Base-by-base conservation (phyloP, 37 sponge, comb jelly and placozoan species). In the Mnemiopsis leidyi region DNA sequence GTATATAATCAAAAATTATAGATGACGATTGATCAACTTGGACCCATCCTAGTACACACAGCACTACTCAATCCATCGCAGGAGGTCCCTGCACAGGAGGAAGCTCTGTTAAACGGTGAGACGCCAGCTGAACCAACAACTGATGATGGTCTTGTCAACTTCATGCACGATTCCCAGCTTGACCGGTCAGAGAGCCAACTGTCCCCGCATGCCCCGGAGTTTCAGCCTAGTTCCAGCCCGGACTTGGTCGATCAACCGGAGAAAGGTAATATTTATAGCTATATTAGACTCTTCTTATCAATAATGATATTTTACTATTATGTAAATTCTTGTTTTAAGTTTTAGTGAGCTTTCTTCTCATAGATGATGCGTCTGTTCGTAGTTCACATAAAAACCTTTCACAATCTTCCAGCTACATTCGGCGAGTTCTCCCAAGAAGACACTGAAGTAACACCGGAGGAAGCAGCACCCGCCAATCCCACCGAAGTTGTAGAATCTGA, bases 151-250 rank as follows among this genome's bases (percentile, higher is more conserved):
- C 26, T 85, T n/a, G 90, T 85, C 29, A 85, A 85, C 90, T 85
- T 85, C 90, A 85, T 85, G 90, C 90, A 85, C 90, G 90, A 85
- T 26, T 40, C 61, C 29, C 90, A 85, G 90, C 61, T 85, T n/a
- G 90, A 85, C 30, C 2, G 90, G 29, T 85, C 90, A 18, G 90
- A 85, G 90, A 40, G 61, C 39, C 90, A 85, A 61, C 61, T 85
- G 25, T 85, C 90, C 0, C 90, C 90, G 2, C 90, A 40, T 29
- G 90, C 90, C 9, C 61, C 90, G 0, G 90, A 85, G 90, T 85
- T 85, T 61, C 90, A 85, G 29, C 90, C 90, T 39, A 33, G 32
- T 16, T 34, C 90, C 26, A 85, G 90, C 25, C 90, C 90, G 38
- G 90, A 39, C 0, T 7, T 40, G 1, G 48, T 23, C 28, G 61